Evolutionary conservation across 92 coral and sea anemone genomes (phyloP), one percentile per base, ranked within the genome.

Genomic region (Isaurus tuberculatus): DNA sequence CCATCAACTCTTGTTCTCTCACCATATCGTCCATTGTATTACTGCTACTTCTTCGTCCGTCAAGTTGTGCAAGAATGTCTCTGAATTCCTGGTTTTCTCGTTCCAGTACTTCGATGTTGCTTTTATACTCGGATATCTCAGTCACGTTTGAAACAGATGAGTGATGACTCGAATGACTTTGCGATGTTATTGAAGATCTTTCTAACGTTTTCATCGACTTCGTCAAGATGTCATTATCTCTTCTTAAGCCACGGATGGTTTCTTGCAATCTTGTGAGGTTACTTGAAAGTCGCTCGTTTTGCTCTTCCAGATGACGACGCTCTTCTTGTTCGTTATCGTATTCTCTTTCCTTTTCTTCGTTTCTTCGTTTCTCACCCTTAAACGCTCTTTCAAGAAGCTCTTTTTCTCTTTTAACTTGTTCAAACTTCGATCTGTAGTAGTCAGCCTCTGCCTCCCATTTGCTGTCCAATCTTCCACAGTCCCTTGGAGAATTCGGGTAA

Each of bases 1-100:
- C 94, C 37, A 91, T 90, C 68, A 63, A 88, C 17, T 94, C 91
- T 51, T 92, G 88, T 44, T 93, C 97, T 19, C 91, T 75, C 6
- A 83, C 91, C 8, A 89, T 81, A 0, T 94, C 93, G 13, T 93
- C 97, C 31, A 89, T 67, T 46, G 83, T 83, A 25, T 84, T 88
- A 65, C 90, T 92, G 65, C 66, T 84, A 44, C 83, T 87, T 64
- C 84, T 93, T 48, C 82, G 87, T 42, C 86, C 88, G 78, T 86
- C 92, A 60, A 93, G 75, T 8, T 83, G 88, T 23, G 90, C 97
- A 5, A 93, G 95, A 36, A 93, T 93, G 42, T 87, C 75, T 63
- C 93, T 88, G 60, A 93, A 93, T 77, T 93, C 97, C 30, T 84
- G 86, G 81, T 93, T 93, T 70, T 93, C 97, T 34, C 86, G 86